A percentile compares a stretch with the other conserved stretches of the same genome.
Evolutionary conservation across 1,140 invertebrate genomes (phyloP).

Genomic region (Dysdera silvatica): DNA sequence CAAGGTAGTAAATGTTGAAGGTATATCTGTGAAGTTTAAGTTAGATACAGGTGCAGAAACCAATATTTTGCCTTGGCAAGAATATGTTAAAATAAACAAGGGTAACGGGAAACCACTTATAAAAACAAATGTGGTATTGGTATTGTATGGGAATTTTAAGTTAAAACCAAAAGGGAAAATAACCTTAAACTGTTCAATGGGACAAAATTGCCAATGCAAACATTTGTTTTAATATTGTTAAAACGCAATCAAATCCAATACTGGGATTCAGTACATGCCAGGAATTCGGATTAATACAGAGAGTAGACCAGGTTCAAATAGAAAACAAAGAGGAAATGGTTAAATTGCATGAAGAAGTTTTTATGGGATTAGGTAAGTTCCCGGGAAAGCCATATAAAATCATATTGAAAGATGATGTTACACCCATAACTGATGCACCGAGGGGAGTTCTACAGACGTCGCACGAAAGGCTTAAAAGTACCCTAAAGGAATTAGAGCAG

Average conservation of each 20-base stretch:
- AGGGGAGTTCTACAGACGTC: slow-evolving; percentile 19
- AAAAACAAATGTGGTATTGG: slow-evolving; percentile 1
- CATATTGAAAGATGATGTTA: background rate
- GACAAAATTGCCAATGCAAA: background rate
- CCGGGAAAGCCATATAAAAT: slow-evolving; percentile 6
- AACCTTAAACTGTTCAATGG: slow-evolving; percentile 2
- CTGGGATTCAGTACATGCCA: background rate
- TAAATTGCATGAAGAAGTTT: background rate
- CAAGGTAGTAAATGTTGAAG: too few species aligned
- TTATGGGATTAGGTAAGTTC: background rate
- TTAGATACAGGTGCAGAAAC: slow-evolving; percentile 4
- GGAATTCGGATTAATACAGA: slow-evolving; percentile 1
- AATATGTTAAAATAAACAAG: background rate
- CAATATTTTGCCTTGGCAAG: slow-evolving; percentile 1
- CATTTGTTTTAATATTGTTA: background rate
- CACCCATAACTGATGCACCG: slow-evolving; percentile 4
- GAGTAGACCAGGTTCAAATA: background rate
- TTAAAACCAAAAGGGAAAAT: background rate
- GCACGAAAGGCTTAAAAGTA: slow-evolving; percentile 18
- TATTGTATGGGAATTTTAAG: background rate
- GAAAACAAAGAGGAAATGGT: background rate
- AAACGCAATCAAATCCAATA: background rate
- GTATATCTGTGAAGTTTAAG: slow-evolving; percentile 2
- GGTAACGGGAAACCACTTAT: background rate
- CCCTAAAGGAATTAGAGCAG: slow-evolving; percentile 30